Percentiles rank a stretch among this genome's conserved stretches.
Conservation (phyloP, 2,888 invertebrate genomes). For the Apamea sordens region DNA sequence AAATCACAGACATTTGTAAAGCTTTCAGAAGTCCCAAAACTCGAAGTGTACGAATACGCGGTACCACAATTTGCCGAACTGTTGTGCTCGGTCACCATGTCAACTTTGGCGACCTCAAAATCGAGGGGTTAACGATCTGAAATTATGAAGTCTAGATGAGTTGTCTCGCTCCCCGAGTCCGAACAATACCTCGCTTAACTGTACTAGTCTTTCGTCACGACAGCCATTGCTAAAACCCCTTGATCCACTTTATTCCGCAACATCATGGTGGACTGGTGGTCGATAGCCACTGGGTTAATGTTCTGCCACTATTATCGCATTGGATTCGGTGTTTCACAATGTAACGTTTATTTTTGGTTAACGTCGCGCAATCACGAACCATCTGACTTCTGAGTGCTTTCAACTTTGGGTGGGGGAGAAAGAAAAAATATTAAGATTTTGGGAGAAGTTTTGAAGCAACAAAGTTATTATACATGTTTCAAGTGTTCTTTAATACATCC, state of each 20-base stretch:
- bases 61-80: constrained; percentile 49
- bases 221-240: constrained; percentile 70
- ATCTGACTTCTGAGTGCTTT: constrained; percentile 52
- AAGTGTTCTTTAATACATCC: constrained; percentile 31
- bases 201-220: constrained; percentile 77
- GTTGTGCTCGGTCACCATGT: constrained; percentile 72
- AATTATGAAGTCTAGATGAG: constrained; percentile 73
- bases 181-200: constrained; percentile 79
- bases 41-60: constrained; percentile 36
- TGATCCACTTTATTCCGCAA: constrained; percentile 70
- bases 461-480: constrained; percentile 34
- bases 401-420: constrained; percentile 16
- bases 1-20: constrained; percentile 61
- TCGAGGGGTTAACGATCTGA: constrained; percentile 78
- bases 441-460: not conserved
- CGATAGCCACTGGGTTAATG: constrained; percentile 72
- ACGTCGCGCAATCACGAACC: constrained; percentile 67
- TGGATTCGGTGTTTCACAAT: constrained; percentile 73
- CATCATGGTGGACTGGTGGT: constrained; percentile 67
- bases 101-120: constrained; percentile 69
- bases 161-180: constrained; percentile 71
- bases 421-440: constrained; percentile 12
- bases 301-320: constrained; percentile 71
- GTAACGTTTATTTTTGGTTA: constrained; percentile 65
- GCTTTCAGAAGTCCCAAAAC: constrained; percentile 53